Evolutionary conservation across 2,797 vertebrate species (phyloP).

Genomic region (Rallus crepitans): DNA sequence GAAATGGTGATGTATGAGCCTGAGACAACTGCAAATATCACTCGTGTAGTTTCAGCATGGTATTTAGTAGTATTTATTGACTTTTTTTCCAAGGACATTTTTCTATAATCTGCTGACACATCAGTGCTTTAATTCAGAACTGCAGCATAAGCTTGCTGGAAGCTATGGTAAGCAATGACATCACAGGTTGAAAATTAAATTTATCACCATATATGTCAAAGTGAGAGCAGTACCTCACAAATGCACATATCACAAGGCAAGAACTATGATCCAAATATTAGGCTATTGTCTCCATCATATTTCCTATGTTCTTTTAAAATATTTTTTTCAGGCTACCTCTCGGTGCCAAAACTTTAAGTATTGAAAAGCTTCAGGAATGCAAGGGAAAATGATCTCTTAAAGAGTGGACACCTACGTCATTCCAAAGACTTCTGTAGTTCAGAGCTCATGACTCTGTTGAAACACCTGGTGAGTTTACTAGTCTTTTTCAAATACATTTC

Average conservation of each 20-base stretch:
- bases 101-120: not conserved
- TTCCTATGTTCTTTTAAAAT: not conserved
- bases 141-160: not conserved
- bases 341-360: not conserved
- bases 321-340: not conserved
- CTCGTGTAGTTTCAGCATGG: not conserved
- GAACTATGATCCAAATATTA: not conserved
- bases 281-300: not conserved
- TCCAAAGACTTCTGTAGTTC: not conserved
- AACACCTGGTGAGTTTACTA: not conserved
- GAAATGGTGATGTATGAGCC: not conserved
- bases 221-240: not conserved
- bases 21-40: not conserved
- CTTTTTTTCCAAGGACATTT: not conserved
- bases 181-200: not conserved
- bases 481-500: not conserved
- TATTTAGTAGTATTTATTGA: not conserved
- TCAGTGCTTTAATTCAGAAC: not conserved
- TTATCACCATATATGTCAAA: not conserved
- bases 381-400: not conserved
- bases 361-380: not conserved
- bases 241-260: not conserved
- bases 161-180: not conserved
- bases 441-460: not conserved
- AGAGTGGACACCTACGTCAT: not conserved